These are phyloP conservation scores for Leuctra nigra DNA, from an alignment of 2,888 invertebrate species.

Conservation along the genomic window DNA sequence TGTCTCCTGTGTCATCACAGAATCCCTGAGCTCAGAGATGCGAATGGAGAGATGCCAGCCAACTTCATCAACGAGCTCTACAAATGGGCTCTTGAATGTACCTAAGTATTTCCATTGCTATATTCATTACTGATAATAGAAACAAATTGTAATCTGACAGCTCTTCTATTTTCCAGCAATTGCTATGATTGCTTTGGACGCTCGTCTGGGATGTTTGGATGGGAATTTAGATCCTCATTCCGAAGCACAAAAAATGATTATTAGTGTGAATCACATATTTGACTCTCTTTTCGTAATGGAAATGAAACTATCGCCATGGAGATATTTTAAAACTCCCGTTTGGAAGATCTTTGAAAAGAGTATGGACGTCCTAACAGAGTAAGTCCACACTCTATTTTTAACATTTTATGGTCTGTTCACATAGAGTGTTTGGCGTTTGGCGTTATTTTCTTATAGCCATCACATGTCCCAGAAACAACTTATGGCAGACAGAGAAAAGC, in stretches of 20 bases:
- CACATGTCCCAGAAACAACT: too few relatives aligned
- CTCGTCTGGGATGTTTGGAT: slow-evolving; percentile 41
- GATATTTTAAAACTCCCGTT: slow-evolving; percentile 34
- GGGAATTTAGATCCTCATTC: slow-evolving; percentile 35
- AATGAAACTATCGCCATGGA: slow-evolving; percentile 37
- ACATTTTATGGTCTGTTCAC: too few relatives aligned
- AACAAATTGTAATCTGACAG: too few relatives aligned
- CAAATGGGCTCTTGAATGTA: slow-evolving; percentile 58
- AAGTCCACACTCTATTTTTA: too few relatives aligned
- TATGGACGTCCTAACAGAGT: slow-evolving; percentile 42
- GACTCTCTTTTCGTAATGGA: slow-evolving; percentile 37
- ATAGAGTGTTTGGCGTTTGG: too few relatives aligned
- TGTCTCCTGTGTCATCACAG: too few relatives aligned
- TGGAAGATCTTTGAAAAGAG: slow-evolving; percentile 37
- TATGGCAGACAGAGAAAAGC: too few relatives aligned
- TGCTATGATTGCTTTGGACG: slow-evolving; percentile 41
- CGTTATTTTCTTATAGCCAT: too few relatives aligned
- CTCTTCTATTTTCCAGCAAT: slow-evolving; percentile 34
- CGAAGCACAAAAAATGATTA: slow-evolving; percentile 41
- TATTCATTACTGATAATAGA: too few relatives aligned
- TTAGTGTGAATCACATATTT: slow-evolving; percentile 34
- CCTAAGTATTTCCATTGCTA: too few relatives aligned
- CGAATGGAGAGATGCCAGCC: slow-evolving; percentile 38
- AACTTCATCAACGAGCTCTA: slow-evolving; percentile 49
- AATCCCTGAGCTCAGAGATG: slow-evolving; percentile 37